These are phyloP conservation scores for Macaria liturata DNA, from an alignment of 2,888 invertebrate genomes.

Conservation along the genomic window DNA sequence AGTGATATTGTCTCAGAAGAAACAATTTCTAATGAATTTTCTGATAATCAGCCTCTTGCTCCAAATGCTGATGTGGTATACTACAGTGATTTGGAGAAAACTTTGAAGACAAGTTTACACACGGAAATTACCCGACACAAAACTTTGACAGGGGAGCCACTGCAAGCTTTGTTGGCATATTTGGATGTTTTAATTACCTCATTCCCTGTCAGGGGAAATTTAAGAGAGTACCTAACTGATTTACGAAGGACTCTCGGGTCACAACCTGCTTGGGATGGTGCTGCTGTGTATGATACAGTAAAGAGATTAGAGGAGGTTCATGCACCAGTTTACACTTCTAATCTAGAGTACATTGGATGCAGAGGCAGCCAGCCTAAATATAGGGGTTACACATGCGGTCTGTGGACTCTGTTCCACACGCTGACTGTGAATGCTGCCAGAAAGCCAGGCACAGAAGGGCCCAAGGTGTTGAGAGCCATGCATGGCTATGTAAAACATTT, in stretches of 20 bases:
- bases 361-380: constrained; percentile 88
- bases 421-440: constrained; percentile 90
- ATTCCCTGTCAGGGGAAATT: constrained; percentile 90
- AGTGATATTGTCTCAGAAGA: constrained; percentile 35
- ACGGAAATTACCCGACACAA: constrained; percentile 91
- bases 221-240: constrained; percentile 85
- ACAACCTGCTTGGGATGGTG: constrained; percentile 82
- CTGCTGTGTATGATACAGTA: constrained; percentile 83
- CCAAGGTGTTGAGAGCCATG: constrained; percentile 91
- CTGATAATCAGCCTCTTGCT: constrained; percentile 37
- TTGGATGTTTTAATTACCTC: constrained; percentile 88
- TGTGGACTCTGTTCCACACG: constrained; percentile 98
- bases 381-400: constrained; percentile 96
- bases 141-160: constrained; percentile 86
- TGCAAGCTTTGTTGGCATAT: constrained; percentile 89
- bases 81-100: constrained; percentile 94
- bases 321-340: constrained; percentile 80
- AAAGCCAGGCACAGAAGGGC: constrained; percentile 79
- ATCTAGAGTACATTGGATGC: constrained; percentile 89
- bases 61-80: constrained; percentile 85
- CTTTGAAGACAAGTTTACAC: constrained; percentile 90
- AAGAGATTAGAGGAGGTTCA: constrained; percentile 77
- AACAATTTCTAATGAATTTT: constrained; percentile 36
- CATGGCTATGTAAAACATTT: constrained; percentile 94
- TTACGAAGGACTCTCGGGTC: constrained; percentile 80